phyloP scores from a whole-genome alignment of 2,888 invertebrate genomes.

The Miltochrista miniata region DNA sequence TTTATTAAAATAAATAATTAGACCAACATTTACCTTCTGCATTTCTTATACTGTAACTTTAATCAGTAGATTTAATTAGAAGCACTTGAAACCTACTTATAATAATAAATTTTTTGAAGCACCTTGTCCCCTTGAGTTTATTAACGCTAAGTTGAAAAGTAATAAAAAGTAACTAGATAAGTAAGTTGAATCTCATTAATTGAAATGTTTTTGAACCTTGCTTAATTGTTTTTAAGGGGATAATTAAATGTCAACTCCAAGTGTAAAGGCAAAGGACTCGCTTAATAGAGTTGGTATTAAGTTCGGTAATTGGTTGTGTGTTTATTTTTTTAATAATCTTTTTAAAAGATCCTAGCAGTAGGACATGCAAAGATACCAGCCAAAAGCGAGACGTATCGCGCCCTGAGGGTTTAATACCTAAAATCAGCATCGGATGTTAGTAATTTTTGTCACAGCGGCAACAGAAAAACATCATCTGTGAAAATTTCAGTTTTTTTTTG shows the following conservation, averaged over 20 bases:
- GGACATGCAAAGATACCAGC: too few relatives aligned
- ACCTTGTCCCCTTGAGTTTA: constrained; percentile 17
- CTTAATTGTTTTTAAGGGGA: constrained; percentile 7
- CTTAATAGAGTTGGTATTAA: neutral
- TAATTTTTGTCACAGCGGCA: too few relatives aligned
- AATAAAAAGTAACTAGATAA: constrained; percentile 31
- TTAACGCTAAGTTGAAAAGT: constrained; percentile 19
- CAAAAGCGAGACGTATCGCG: too few relatives aligned
- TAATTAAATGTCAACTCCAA: constrained; percentile 5
- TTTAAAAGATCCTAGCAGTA: too few relatives aligned
- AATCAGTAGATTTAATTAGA: constrained; percentile 28
- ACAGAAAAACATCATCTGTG: too few relatives aligned
- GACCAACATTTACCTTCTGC: neutral
- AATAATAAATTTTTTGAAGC: constrained; percentile 11
- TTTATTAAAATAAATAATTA: neutral
- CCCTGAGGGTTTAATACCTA: too few relatives aligned
- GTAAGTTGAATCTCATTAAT: constrained; percentile 19
- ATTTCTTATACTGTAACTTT: neutral
- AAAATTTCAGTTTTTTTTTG: too few relatives aligned
- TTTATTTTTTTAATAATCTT: too few relatives aligned
- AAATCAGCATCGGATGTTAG: too few relatives aligned
- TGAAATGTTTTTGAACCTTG: constrained; percentile 8
- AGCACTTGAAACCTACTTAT: constrained; percentile 22
- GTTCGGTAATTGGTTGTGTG: too few relatives aligned
- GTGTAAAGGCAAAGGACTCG: constrained; percentile 7